These are phyloP conservation scores for Ricordea florida DNA, from an alignment of 92 coral and sea anemone genomes.

Conservation along the genomic window DNA sequence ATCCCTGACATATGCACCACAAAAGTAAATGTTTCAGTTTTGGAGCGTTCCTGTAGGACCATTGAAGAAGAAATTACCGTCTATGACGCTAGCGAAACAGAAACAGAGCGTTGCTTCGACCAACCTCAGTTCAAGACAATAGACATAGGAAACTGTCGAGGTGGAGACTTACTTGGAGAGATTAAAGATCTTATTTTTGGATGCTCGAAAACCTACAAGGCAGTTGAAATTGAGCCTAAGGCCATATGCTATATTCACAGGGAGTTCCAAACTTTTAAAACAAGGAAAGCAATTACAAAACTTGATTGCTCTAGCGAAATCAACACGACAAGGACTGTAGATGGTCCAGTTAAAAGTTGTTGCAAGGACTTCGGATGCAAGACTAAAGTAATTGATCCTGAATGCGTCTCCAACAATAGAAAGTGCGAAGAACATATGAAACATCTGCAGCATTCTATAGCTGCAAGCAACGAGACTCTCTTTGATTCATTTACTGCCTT, in stretches of 20 bases:
- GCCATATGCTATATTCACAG: background rate
- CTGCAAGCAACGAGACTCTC: slow-evolving; percentile 6
- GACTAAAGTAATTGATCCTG: slow-evolving; percentile 23
- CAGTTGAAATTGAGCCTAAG: background rate
- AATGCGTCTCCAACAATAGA: slow-evolving; percentile 2
- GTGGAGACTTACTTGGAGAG: background rate
- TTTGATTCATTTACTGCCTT: background rate
- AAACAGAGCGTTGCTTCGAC: no score
- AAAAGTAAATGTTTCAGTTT: background rate
- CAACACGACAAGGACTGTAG: slow-evolving; percentile 12
- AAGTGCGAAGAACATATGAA: background rate
- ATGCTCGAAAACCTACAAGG: background rate
- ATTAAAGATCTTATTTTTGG: background rate
- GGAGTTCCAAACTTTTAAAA: background rate
- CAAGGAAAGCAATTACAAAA: background rate
- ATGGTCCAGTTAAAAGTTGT: slow-evolving; percentile 28
- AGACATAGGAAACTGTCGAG: background rate
- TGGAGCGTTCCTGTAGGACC: slow-evolving; percentile 9
- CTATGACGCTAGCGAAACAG: background rate
- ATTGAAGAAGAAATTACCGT: background rate
- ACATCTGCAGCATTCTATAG: background rate
- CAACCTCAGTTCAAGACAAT: no score
- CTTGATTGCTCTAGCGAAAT: slow-evolving; percentile 1
- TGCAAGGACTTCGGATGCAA: slow-evolving; percentile 8
- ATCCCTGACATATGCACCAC: slow-evolving; percentile 14